Conservation (phyloP, 2,797 vertebrate species). For the Pangasius sanitwongsei region DNA sequence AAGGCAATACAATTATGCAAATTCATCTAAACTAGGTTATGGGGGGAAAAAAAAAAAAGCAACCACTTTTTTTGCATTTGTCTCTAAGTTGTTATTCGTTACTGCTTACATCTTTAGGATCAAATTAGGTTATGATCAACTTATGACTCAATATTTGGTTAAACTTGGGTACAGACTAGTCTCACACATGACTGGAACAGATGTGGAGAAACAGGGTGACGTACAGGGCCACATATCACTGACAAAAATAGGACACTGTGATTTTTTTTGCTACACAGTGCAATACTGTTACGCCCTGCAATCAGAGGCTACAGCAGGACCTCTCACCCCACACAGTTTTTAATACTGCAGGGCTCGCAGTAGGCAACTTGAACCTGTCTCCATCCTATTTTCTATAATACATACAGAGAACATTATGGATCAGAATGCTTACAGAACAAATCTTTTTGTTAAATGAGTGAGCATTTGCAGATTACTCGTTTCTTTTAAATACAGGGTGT, state of each 20-base stretch:
- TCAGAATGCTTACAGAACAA: background rate
- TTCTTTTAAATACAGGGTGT: background rate
- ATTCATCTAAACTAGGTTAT: background rate
- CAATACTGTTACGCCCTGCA: background rate
- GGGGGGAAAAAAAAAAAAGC: too few relatives aligned
- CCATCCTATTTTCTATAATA: background rate
- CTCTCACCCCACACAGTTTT: too few relatives aligned
- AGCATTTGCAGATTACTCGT: background rate
- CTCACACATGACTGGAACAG: background rate
- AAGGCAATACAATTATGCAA: background rate
- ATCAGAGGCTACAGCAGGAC: background rate
- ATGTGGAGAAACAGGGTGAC: slow-evolving; percentile 1
- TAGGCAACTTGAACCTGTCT: background rate
- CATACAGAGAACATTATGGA: background rate
- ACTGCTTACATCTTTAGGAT: background rate
- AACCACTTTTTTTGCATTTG: background rate
- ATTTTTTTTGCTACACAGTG: background rate
- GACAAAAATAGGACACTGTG: background rate
- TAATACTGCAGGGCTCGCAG: background rate
- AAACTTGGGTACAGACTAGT: background rate
- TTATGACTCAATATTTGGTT: background rate
- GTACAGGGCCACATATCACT: background rate
- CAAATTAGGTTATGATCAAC: background rate
- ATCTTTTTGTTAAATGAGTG: background rate
- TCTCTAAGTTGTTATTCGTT: slow-evolving; percentile 9